A percentile compares a stretch with the other conserved stretches of the same genome.
Conservation (phyloP, 2,797 vertebrate genomes). For the Zalophus californianus region DNA sequence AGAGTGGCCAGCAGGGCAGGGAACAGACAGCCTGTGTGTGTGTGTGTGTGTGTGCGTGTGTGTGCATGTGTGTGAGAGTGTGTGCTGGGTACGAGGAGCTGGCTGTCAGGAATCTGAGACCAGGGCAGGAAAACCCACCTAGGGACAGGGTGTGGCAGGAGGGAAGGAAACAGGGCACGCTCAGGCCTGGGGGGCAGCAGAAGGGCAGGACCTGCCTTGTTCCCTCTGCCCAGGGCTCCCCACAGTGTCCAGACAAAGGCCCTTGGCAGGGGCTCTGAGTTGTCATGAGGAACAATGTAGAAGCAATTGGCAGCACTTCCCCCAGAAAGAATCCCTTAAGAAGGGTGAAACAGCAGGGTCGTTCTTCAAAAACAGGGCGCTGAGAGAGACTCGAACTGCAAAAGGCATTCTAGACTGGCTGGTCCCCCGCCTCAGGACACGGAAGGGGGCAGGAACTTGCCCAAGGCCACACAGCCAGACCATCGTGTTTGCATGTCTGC, state of each 20-base stretch:
- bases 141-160: neutral
- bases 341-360: neutral
- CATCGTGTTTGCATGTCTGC: neutral
- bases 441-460: neutral
- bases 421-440: neutral
- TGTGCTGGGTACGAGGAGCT: neutral
- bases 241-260: neutral
- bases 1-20: neutral
- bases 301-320: neutral
- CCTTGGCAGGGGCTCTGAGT: neutral
- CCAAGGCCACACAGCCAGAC: neutral
- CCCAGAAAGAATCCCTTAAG: neutral
- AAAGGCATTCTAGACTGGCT: neutral
- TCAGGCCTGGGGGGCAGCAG: neutral
- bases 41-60: neutral
- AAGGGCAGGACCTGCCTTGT: accelerated
- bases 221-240: neutral
- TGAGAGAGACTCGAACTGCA: neutral
- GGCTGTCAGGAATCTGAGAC: neutral
- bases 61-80: neutral
- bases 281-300: neutral
- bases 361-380: neutral
- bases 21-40: neutral
- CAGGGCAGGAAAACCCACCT: neutral
- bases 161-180: neutral